phyloP scores from a whole-genome alignment of 2,113 vertebrate species.

The Clupea harengus region DNA sequence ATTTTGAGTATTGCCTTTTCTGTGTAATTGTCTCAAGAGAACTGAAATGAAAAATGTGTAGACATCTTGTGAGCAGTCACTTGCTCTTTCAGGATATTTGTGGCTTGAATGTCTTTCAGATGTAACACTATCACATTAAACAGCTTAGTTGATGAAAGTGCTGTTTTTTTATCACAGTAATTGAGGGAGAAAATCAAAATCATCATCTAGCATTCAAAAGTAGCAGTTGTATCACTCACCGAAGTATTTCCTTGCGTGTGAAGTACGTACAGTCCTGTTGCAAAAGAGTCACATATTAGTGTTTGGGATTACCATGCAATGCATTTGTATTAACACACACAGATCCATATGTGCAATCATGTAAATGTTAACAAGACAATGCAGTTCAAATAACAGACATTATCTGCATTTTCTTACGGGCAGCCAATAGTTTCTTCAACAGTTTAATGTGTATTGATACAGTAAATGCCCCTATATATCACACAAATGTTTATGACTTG shows the following conservation, averaged over 20 bases:
- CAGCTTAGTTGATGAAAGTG: too few relatives aligned
- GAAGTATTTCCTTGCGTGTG: constrained; percentile 95
- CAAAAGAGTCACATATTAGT: constrained; percentile 45
- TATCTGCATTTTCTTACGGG: not conserved
- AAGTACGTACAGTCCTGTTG: constrained; percentile 96
- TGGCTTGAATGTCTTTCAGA: too few relatives aligned
- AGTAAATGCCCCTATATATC: not conserved
- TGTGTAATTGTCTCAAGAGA: too few relatives aligned
- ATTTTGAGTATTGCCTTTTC: not conserved
- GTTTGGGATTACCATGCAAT: not conserved
- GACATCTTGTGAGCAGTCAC: not conserved
- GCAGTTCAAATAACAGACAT: too few relatives aligned
- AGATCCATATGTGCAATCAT: not conserved
- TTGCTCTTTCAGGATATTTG: too few relatives aligned
- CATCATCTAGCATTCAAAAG: not conserved
- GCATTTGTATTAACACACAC: not conserved
- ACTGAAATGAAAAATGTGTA: too few relatives aligned
- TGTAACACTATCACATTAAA: too few relatives aligned
- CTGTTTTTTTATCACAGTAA: too few relatives aligned
- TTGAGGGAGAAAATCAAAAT: too few relatives aligned
- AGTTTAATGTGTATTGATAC: not conserved
- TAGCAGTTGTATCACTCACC: constrained; percentile 75
- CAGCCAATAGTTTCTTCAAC: not conserved
- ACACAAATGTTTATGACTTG: not conserved
- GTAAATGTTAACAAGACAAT: not conserved